phyloP scores from a whole-genome alignment of 1,140 invertebrate genomes.

The Colletes latitarsis region DNA sequence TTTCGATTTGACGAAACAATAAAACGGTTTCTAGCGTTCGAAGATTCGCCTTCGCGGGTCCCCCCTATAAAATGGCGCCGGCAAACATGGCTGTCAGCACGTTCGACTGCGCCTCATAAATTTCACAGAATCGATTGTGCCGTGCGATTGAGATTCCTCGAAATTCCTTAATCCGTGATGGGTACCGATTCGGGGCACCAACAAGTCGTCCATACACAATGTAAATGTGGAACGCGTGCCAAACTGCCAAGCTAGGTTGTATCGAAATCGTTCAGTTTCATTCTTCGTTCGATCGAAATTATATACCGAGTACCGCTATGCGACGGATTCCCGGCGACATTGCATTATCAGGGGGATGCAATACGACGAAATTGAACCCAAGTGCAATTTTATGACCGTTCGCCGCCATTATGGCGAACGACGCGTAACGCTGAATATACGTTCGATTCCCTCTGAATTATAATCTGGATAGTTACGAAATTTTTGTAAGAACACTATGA shows the following conservation, averaged over 20 bases:
- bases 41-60: background rate
- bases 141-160: constrained; percentile 24
- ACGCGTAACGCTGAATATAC: background rate
- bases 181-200: constrained; percentile 6
- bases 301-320: constrained; percentile 8
- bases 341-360: constrained; percentile 48
- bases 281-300: constrained; percentile 7
- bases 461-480: background rate
- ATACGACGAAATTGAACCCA: constrained; percentile 36
- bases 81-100: constrained; percentile 11
- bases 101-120: constrained; percentile 10
- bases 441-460: background rate
- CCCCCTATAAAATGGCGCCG: background rate
- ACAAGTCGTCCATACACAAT: background rate
- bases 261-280: constrained; percentile 43
- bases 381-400: constrained; percentile 60
- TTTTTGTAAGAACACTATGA: too few species aligned
- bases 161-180: constrained; percentile 27
- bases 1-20: background rate
- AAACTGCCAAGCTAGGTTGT: constrained; percentile 4
- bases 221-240: constrained; percentile 34
- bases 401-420: constrained; percentile 9
- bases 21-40: background rate
- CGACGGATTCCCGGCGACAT: constrained; percentile 33
- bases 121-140: constrained; percentile 20